Percentiles rank a stretch among this genome's conserved stretches.
These are phyloP conservation scores for Bicyclus anynana DNA, from an alignment of 1,140 invertebrate genomes.

Conservation along the genomic window DNA sequence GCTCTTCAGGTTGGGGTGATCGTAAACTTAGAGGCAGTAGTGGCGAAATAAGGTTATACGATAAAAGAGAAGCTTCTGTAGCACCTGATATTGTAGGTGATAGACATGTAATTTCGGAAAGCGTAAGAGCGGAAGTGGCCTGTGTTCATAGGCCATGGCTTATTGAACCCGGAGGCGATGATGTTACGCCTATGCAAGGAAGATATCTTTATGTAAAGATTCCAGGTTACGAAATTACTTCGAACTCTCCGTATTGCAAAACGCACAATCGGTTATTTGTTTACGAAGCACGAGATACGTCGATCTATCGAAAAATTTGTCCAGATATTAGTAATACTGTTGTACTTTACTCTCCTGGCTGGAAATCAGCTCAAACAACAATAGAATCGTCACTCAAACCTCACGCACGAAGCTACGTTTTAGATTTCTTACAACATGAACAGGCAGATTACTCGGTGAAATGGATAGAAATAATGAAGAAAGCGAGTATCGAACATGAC, in stretches of 20 bases:
- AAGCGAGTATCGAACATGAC: conserved; percentile 77
- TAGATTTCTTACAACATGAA: conserved; percentile 84
- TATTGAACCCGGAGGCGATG: conserved; percentile 82
- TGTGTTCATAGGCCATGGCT: conserved; percentile 88
- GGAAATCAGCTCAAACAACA: conserved; percentile 78
- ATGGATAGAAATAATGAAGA: conserved; percentile 88
- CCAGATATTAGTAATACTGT: conserved; percentile 78
- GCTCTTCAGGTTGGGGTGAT: conserved; percentile 80
- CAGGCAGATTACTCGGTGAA: conserved; percentile 84
- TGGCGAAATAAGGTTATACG: conserved; percentile 79
- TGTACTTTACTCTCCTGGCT: conserved; percentile 86
- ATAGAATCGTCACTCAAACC: conserved; percentile 75
- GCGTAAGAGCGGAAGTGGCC: conserved; percentile 71
- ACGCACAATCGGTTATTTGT: conserved; percentile 86
- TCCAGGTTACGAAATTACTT: conserved; percentile 80
- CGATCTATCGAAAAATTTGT: conserved; percentile 81
- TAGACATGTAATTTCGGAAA: conserved; percentile 72
- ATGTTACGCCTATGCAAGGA: conserved; percentile 77
- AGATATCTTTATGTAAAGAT: conserved; percentile 86
- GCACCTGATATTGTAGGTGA: conserved; percentile 68
- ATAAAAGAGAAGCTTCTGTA: conserved; percentile 61
- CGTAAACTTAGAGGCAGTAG: conserved; percentile 82
- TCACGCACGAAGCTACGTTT: conserved; percentile 82
- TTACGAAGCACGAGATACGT: conserved; percentile 81
- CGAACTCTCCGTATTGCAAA: conserved; percentile 78